A percentile compares a stretch with the other conserved stretches of the same genome.
Evolutionary conservation across 1,140 invertebrate species (phyloP).

Genomic region (Hypsibius dujardini): DNA sequence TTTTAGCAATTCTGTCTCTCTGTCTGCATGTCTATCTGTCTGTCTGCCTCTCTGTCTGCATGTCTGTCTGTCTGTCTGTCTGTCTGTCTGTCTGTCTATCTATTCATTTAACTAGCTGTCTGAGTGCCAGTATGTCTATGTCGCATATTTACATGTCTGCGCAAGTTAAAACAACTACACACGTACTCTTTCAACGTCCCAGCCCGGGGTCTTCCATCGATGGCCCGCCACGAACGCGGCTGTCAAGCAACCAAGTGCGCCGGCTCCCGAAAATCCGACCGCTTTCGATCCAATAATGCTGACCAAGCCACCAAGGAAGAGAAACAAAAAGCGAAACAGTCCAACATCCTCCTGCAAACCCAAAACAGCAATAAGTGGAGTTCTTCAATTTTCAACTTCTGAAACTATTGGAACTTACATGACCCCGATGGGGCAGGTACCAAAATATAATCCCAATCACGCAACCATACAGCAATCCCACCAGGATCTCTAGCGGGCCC

Average conservation of each 20-base stretch:
- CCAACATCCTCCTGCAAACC: constrained; percentile 23
- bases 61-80: no score
- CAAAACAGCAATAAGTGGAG: no score
- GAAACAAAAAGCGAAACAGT: constrained; percentile 45
- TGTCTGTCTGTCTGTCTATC: no score
- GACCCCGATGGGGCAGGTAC: constrained; percentile 8
- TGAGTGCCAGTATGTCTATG: no score
- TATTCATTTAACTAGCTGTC: no score
- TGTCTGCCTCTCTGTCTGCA: no score
- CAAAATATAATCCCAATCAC: constrained; percentile 26
- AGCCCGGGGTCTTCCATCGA: constrained; percentile 25
- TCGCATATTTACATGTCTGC: no score
- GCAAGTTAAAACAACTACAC: no score
- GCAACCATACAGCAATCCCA: constrained; percentile 29
- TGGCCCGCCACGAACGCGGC: constrained; percentile 56
- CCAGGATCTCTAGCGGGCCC: not conserved
- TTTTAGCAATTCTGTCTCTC: no score
- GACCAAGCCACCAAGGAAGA: constrained; percentile 45
- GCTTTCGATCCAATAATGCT: constrained; percentile 61
- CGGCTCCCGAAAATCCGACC: constrained; percentile 56
- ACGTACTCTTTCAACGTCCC: not conserved
- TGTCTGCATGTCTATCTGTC: no score
- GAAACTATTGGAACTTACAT: no score
- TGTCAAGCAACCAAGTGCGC: constrained; percentile 62
- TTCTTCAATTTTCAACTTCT: no score